Percentiles rank a stretch among this genome's conserved stretches.
Conservation (phyloP, 2,888 invertebrate genomes). For the Tigriopus californicus region DNA sequence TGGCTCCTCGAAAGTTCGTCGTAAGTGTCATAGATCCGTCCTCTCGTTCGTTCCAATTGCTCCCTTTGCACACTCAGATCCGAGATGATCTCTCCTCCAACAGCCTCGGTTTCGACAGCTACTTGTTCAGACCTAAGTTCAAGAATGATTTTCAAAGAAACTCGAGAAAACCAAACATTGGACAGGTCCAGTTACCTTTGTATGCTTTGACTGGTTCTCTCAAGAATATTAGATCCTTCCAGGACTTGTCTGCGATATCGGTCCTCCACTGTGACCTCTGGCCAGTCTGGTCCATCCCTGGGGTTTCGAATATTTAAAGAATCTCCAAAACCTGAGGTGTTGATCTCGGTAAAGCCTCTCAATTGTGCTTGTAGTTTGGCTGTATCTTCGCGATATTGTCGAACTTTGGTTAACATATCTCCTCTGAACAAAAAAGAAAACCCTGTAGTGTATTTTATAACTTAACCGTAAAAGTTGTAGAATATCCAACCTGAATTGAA, state of each 20-base stretch:
- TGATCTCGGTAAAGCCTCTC: slow-evolving; percentile 20
- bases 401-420: slow-evolving; percentile 21
- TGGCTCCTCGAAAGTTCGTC: slow-evolving; percentile 44
- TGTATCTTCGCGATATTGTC: slow-evolving; percentile 21
- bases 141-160: too few relatives aligned
- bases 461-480: neutral
- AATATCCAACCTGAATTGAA: neutral
- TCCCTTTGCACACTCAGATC: slow-evolving; percentile 59
- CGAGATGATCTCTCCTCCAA: slow-evolving; percentile 53
- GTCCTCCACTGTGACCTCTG: neutral
- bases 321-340: slow-evolving; percentile 15
- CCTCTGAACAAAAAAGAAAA: slow-evolving; percentile 19
- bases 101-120: slow-evolving; percentile 57
- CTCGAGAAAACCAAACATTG: too few relatives aligned
- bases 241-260: slow-evolving; percentile 36
- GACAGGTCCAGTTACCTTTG: neutral
- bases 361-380: slow-evolving; percentile 20
- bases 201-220: slow-evolving; percentile 42
- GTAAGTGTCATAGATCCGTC: slow-evolving; percentile 49
- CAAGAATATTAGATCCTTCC: slow-evolving; percentile 36
- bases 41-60: slow-evolving; percentile 40
- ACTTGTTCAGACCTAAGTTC: slow-evolving; percentile 29
- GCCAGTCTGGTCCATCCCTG: too few relatives aligned
- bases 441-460: neutral
- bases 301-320: neutral